Evolutionary conservation across 2,113 vertebrate genomes (phyloP).

Genomic region (Engraulis encrasicolus): DNA sequence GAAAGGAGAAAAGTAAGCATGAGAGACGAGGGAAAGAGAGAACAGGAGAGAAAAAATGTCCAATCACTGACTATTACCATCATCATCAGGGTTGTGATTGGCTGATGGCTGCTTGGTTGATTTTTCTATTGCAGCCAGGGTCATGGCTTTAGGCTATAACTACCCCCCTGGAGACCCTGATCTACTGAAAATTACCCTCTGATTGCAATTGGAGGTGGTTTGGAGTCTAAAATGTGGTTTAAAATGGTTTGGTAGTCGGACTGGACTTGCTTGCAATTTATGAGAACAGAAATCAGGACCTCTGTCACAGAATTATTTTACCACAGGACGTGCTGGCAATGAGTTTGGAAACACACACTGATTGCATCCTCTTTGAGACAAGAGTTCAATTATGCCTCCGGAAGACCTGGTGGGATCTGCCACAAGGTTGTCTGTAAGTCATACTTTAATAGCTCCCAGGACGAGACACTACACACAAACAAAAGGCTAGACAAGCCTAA

Average conservation of each 20-base stretch:
- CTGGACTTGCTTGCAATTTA: not conserved
- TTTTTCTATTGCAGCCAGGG: constrained; percentile 26
- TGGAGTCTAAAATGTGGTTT: not conserved
- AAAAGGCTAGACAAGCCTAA: not conserved
- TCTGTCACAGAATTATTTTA: not conserved
- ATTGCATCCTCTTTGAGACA: constrained; percentile 39
- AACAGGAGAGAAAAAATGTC: not conserved
- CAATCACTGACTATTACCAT: constrained; percentile 37
- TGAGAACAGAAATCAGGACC: not conserved
- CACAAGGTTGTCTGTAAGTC: not conserved
- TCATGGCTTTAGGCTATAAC: constrained; percentile 18
- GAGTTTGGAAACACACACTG: not conserved
- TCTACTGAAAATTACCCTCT: not conserved
- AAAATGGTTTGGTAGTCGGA: not conserved
- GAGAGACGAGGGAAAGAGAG: not conserved
- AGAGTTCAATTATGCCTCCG: constrained; percentile 31
- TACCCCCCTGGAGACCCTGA: not conserved
- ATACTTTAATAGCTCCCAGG: not conserved
- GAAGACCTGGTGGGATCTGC: no score
- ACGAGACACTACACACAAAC: not conserved
- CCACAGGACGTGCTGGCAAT: not conserved
- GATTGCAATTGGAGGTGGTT: not conserved
- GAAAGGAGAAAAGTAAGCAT: no score
- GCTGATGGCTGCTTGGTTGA: not conserved
- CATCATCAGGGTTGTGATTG: constrained; percentile 10